These are phyloP conservation scores for Paradoxurus hermaphroditus DNA, from an alignment of 2,113 vertebrate species.

Conservation along the genomic window DNA sequence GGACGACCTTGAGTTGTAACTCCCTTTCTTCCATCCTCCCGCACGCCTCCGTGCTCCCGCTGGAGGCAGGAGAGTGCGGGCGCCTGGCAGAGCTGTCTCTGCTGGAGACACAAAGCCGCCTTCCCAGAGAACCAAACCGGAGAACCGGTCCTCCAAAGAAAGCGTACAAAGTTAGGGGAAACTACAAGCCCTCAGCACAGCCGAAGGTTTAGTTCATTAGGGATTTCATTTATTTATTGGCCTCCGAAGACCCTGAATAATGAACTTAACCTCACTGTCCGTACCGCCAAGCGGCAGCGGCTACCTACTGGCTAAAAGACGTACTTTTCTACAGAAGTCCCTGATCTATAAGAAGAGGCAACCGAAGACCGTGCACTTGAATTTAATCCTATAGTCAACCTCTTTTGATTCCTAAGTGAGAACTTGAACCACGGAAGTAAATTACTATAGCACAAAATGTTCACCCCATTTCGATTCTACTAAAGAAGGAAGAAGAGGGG, in stretches of 20 bases:
- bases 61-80: background rate
- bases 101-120: background rate
- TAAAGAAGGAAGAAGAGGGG: background rate
- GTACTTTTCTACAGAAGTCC: background rate
- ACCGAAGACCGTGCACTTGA: background rate
- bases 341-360: background rate
- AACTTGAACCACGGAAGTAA: background rate
- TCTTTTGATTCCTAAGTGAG: slow-evolving; percentile 1
- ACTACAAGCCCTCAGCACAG: background rate
- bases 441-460: background rate
- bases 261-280: background rate
- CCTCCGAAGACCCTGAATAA: background rate
- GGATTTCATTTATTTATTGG: slow-evolving; percentile 35
- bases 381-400: background rate
- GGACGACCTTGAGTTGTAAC: background rate
- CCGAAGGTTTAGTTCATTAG: background rate
- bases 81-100: background rate
- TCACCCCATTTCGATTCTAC: background rate
- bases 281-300: background rate
- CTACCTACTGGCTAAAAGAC: background rate
- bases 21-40: background rate
- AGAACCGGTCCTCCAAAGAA: background rate
- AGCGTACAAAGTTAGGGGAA: background rate
- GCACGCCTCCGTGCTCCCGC: background rate
- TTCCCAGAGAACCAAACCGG: background rate